These are phyloP conservation scores for Luffia ferchaultella DNA, from an alignment of 2,888 invertebrate species.

Conservation along the genomic window DNA sequence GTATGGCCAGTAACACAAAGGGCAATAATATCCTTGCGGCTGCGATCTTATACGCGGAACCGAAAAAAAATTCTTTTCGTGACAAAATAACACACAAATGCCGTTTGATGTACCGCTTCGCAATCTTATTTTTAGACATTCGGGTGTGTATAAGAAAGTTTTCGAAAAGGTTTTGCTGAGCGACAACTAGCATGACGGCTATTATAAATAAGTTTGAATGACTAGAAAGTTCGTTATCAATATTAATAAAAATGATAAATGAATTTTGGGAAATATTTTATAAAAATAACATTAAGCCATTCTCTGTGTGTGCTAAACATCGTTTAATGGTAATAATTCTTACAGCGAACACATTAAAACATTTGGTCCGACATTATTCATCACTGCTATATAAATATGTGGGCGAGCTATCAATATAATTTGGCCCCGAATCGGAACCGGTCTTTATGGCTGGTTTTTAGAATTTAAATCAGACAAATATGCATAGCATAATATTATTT, in stretches of 20 bases:
- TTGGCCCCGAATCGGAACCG: slow-evolving; percentile 47
- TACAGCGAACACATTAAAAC: not conserved
- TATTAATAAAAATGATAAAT: not conserved
- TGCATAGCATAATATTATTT: slow-evolving; percentile 43
- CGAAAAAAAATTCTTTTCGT: not conserved
- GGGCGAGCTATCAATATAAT: slow-evolving; percentile 46
- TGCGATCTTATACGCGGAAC: not conserved
- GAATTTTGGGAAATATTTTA: no score
- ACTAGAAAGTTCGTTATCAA: not conserved
- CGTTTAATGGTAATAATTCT: slow-evolving; percentile 23
- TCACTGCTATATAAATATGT: slow-evolving; percentile 50
- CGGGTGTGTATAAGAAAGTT: not conserved
- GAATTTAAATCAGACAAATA: slow-evolving; percentile 35
- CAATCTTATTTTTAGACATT: not conserved
- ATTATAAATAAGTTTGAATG: not conserved
- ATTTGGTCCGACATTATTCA: slow-evolving; percentile 40
- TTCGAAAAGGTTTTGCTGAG: not conserved
- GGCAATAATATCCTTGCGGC: slow-evolving; percentile 20
- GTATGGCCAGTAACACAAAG: slow-evolving; percentile 25
- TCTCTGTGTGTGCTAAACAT: slow-evolving; percentile 16
- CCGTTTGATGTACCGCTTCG: not conserved
- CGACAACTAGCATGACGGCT: not conserved
- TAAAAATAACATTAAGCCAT: not conserved
- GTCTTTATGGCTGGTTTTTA: slow-evolving; percentile 40
- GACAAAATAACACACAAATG: not conserved